Percentiles rank a stretch among this genome's conserved stretches.
Conservation (phyloP, 1,140 invertebrate genomes). For the Drosophila seguyi region DNA sequence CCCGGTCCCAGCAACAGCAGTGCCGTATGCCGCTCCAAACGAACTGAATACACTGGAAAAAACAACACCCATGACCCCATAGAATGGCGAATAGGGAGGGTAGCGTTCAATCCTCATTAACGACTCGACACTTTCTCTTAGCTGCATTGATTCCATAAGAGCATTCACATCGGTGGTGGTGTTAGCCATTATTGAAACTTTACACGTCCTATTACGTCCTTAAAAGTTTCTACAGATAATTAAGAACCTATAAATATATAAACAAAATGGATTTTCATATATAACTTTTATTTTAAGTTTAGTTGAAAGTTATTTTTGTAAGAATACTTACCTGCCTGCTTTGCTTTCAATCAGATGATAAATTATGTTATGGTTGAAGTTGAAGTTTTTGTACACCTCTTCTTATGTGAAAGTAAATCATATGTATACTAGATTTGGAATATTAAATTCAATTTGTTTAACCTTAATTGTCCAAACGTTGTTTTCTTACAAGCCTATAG, state of each 20-base stretch:
- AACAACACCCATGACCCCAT: slow-evolving; percentile 98
- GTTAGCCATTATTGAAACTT: background rate
- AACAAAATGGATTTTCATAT: background rate
- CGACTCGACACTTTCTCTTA: background rate
- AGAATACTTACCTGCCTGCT: background rate
- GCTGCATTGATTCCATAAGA: background rate
- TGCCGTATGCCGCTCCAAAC: slow-evolving; percentile 68
- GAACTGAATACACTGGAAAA: slow-evolving; percentile 96
- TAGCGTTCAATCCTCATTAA: background rate
- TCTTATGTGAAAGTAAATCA: background rate
- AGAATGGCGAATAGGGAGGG: slow-evolving; percentile 88
- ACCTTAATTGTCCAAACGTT: no score
- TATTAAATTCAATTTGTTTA: no score
- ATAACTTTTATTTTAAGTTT: background rate
- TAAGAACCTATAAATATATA: background rate
- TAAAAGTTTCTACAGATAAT: background rate
- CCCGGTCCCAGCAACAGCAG: slow-evolving; percentile 61
- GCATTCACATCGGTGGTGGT: background rate
- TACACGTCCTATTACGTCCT: no score
- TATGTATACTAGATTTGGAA: background rate
- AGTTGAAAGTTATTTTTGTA: background rate
- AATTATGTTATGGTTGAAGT: no score
- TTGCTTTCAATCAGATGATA: background rate
- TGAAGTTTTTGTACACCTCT: background rate
- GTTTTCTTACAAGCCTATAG: no score